Evolutionary conservation across 2,888 invertebrate species (phyloP), one percentile per base, ranked within the genome.

Genomic region (Vesta saturnalis): DNA sequence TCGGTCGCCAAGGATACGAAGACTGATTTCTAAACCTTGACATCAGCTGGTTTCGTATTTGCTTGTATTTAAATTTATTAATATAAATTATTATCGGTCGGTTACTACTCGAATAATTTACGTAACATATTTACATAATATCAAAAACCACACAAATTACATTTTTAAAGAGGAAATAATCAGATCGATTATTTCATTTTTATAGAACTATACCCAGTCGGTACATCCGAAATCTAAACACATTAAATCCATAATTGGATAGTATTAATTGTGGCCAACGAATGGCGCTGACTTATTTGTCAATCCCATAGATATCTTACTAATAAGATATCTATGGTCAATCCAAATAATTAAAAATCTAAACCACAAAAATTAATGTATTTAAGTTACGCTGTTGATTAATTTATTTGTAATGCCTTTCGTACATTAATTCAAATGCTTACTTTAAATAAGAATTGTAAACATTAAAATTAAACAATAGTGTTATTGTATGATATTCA

Each of bases 1-100:
- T 84, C 80, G 83, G 85, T 84, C 84, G 77, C 85, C 84, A 84
- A 84, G 84, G 84, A 84, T 84, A 84, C 84, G 81, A 74, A 68
- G 77, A 80, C 77, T 76, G 80, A 80, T 80, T 81, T 78, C 78
- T 75, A 75, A 73, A 78, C 47, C 79, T 83, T 84, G 83, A 83
- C 52, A 52, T 52, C 83, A 84, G 83, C 77, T 82, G 79, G 71
- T 76, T 71, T 59, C 54, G 47, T 58, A 47, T 56, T 15, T 47
- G 55, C 39, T 55, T 19, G 1, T 18, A 2, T 1, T 35, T 23
- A 54, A 21, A 47, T 22, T 12, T 58, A 39, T 54, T 35, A 21
- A 43, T 52, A 19, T 54, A 10, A 21, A 10, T 35, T 47, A 60
- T 22, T 55, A 30, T 23, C 43, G 30, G 2, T 47, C 39, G 15